phyloP scores from a whole-genome alignment of 1,140 invertebrate species.

The Listronotus oregonensis region DNA sequence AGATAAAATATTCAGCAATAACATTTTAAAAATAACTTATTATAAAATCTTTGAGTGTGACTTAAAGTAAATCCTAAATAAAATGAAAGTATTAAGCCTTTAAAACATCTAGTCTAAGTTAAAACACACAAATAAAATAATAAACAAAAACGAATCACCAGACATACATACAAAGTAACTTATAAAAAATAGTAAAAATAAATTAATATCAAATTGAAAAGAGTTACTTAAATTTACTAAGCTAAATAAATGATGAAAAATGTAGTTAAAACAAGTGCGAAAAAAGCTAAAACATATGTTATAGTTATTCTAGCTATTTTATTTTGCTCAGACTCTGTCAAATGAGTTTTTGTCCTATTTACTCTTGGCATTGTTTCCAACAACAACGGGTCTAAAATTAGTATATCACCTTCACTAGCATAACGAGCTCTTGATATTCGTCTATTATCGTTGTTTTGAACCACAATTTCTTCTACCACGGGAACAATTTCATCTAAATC shows the following conservation, averaged over 20 bases:
- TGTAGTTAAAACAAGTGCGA: slow-evolving; percentile 58
- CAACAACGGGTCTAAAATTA: slow-evolving; percentile 60
- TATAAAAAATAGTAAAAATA: background rate
- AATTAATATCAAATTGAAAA: slow-evolving; percentile 2
- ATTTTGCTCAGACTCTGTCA: slow-evolving; percentile 56
- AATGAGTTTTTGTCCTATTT: slow-evolving; percentile 20
- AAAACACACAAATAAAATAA: no score
- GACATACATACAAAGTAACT: no score
- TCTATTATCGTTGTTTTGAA: slow-evolving; percentile 13
- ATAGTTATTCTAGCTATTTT: slow-evolving; percentile 60
- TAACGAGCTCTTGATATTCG: slow-evolving; percentile 10
- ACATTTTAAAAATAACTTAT: background rate
- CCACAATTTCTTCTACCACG: slow-evolving; percentile 39
- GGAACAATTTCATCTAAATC: slow-evolving; percentile 52
- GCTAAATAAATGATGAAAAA: slow-evolving; percentile 62
- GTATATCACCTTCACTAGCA: slow-evolving; percentile 43
- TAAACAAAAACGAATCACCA: background rate
- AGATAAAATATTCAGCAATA: background rate
- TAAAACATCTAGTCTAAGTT: background rate
- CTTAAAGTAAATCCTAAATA: background rate
- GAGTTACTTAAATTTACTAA: background rate
- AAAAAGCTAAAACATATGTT: slow-evolving; percentile 59
- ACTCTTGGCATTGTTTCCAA: slow-evolving; percentile 50
- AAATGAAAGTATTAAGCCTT: background rate
- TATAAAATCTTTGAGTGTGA: background rate